Evolutionary conservation across 2,888 invertebrate species (phyloP), one percentile per base, ranked within the genome.

Genomic region (Trypoxylon attenuatum): DNA sequence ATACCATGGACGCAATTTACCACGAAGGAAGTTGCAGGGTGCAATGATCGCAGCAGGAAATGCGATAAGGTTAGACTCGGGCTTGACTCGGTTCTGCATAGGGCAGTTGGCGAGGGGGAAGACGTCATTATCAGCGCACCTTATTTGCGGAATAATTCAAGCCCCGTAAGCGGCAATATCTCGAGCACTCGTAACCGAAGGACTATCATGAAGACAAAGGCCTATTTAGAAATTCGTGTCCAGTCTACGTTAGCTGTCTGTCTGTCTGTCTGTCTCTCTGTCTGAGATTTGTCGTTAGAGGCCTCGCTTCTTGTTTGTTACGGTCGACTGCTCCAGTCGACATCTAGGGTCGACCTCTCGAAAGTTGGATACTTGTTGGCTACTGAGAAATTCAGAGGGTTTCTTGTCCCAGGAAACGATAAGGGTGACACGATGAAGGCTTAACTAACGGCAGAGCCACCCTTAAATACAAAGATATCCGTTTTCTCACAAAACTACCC

Each of bases 241-340:
- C 43, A 45, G 38, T 55, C 21, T 21, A 3, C 45, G 55, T n/a
- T n/a, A n/a, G n/a, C n/a, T n/a, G n/a, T n/a, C n/a, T n/a, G n/a
- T n/a, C n/a, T n/a, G n/a, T 53, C 47, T 53, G 42, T 51, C 55
- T 55, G 51, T 16, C 45, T 61, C 55, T 61, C 21, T 15, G 50
- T 41, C 23, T 27, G 51, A 45, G 45, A 13, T 33, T 13, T 13
- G 13, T 4, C 33, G 2, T 33, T n/a, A n/a, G n/a, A n/a, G n/a
- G n/a, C n/a, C n/a, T 13, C 33, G 13, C 33, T 8, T 13, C 10
- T 33, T 33, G 10, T 13, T n/a, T 33, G 10, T 33, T 13, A 33
- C 33, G 13, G 33, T n/a, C n/a, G n/a, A n/a, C n/a, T n/a, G n/a
- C n/a, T n/a, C n/a, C n/a, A n/a, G n/a, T n/a, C 10, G 33, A 33